Evolutionary conservation across 2,113 vertebrate genomes (phyloP).

Genomic region (Sebastes fasciatus): DNA sequence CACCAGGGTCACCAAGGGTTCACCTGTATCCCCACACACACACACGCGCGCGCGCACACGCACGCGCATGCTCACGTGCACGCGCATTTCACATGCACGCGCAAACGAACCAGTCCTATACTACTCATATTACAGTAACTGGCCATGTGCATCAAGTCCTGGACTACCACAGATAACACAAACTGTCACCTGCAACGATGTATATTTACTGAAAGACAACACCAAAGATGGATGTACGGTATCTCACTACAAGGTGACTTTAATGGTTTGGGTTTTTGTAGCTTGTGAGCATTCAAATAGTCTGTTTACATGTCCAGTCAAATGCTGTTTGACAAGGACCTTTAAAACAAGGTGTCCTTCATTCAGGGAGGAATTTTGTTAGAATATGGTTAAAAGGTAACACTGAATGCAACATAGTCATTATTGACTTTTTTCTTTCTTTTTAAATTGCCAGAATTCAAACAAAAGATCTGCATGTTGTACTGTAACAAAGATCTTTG

Average conservation of each 20-base stretch:
- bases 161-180: neutral
- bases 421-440: neutral
- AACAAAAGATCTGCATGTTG: no score
- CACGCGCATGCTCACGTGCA: no score
- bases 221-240: neutral
- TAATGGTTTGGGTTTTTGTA: neutral
- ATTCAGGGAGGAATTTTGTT: neutral
- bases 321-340: neutral
- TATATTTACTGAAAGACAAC: neutral
- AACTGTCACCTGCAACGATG: neutral
- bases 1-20: no score
- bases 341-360: neutral
- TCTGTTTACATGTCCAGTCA: neutral
- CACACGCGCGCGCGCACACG: no score
- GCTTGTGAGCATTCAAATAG: neutral
- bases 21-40: no score
- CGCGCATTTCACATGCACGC: no score
- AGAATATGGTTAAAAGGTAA: neutral
- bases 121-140: slow-evolving; percentile 16
- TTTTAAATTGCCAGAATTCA: neutral
- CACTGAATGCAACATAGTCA: neutral
- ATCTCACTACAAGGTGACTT: neutral
- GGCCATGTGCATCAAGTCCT: slow-evolving; percentile 14
- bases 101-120: no score
- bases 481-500: no score